Percentiles rank a stretch among this genome's conserved stretches.
These are phyloP conservation scores for Drosophila sp. DNA, from an alignment of 1,140 invertebrate genomes.

Conservation along the genomic window DNA sequence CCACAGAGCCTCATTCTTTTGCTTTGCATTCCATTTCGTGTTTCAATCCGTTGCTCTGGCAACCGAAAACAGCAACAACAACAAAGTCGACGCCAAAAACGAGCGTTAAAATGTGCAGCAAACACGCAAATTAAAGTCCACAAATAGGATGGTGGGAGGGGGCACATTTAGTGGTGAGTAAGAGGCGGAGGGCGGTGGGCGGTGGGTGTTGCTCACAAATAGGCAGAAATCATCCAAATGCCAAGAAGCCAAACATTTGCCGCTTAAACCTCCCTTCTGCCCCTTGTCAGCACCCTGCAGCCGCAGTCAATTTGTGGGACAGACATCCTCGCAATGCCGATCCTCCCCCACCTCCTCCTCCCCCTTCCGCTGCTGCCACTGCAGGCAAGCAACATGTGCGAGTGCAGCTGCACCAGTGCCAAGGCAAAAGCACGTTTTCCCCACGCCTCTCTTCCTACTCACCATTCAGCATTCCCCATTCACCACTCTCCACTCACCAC, in stretches of 20 bases:
- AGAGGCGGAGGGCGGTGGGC: not conserved
- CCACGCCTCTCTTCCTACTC: too few relatives aligned
- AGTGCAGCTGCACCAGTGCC: slow-evolving; percentile 52
- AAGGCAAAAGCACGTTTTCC: slow-evolving; percentile 17
- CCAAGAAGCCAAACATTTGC: slow-evolving; percentile 69
- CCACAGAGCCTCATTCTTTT: slow-evolving; percentile 18
- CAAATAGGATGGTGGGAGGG: slow-evolving; percentile 1
- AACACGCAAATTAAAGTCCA: slow-evolving; percentile 73
- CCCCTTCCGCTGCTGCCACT: not conserved
- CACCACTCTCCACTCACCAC: too few relatives aligned
- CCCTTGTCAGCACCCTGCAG: slow-evolving; percentile 10
- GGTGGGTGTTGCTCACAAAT: slow-evolving; percentile 37
- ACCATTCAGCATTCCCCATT: too few relatives aligned
- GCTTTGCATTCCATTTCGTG: slow-evolving; percentile 45
- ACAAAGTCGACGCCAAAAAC: slow-evolving; percentile 39
- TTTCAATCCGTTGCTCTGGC: slow-evolving; percentile 66
- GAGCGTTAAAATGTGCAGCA: slow-evolving; percentile 75
- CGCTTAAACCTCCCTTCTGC: not conserved
- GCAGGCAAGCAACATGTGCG: slow-evolving; percentile 44
- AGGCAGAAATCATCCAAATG: slow-evolving; percentile 80
- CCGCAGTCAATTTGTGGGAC: slow-evolving; percentile 42
- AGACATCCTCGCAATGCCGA: not conserved
- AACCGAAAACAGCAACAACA: slow-evolving; percentile 53
- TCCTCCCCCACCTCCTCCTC: not conserved
- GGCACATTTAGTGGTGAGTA: not conserved